phyloP scores from a whole-genome alignment of 2,888 invertebrate species.

The Schizotus pectinicornis region DNA sequence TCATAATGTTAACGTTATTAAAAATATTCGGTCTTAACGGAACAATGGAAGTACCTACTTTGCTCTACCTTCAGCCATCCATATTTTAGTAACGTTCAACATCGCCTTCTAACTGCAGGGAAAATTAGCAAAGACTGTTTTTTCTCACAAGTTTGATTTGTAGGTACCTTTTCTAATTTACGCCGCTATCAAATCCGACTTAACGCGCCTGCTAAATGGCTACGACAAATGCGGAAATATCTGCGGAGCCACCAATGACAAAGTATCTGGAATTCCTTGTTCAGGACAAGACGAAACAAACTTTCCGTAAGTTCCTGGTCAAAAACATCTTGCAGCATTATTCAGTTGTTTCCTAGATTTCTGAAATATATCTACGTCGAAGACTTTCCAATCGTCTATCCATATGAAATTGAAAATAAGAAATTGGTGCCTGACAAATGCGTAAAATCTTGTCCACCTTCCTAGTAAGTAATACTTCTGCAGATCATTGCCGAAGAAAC shows the following conservation, averaged over 20 bases:
- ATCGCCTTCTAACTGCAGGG: too few relatives aligned
- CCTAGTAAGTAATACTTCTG: background rate
- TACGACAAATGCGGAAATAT: slow-evolving; percentile 68
- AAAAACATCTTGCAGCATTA: background rate
- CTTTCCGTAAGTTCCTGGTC: background rate
- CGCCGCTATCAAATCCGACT: slow-evolving; percentile 48
- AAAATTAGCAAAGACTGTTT: background rate
- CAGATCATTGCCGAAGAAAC: too few relatives aligned
- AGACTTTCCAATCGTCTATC: too few relatives aligned
- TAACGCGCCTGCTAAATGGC: slow-evolving; percentile 65
- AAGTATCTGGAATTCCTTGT: slow-evolving; percentile 3
- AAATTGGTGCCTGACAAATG: background rate
- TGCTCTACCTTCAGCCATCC: too few relatives aligned
- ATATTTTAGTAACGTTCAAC: too few relatives aligned
- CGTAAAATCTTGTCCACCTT: background rate
- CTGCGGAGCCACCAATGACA: slow-evolving; percentile 63
- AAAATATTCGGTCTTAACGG: too few relatives aligned
- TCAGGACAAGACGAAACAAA: slow-evolving; percentile 18
- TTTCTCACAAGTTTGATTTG: background rate
- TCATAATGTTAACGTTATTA: too few relatives aligned
- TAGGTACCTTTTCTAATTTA: background rate
- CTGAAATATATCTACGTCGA: background rate
- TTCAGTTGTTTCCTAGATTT: background rate
- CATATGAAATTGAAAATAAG: background rate
- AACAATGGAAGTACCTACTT: too few relatives aligned